Percentiles rank a stretch among this genome's conserved stretches.
Conservation (phyloP, 2,888 invertebrate genomes). For the Lymantria monacha region DNA sequence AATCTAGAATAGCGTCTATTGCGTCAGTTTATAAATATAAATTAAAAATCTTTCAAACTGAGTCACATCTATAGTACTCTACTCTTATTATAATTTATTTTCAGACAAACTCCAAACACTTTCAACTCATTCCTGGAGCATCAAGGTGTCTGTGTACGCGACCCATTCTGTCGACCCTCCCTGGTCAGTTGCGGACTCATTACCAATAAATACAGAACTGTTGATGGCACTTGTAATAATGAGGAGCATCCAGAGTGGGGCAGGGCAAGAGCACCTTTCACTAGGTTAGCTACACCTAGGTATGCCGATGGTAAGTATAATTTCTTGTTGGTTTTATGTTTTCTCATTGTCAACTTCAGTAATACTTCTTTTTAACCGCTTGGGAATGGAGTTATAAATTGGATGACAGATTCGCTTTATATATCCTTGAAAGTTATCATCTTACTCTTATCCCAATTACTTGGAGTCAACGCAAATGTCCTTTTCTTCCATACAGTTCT, state of each 20-base stretch:
- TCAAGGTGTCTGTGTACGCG: constrained; percentile 54
- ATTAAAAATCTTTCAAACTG: too few species aligned
- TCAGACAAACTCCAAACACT: constrained; percentile 68
- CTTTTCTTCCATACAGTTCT: too few species aligned
- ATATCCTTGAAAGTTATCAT: too few species aligned
- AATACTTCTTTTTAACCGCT: too few species aligned
- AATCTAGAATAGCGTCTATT: too few species aligned
- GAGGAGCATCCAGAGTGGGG: constrained; percentile 86
- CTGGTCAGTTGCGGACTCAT: constrained; percentile 41
- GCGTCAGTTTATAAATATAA: too few species aligned
- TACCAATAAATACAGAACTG: constrained; percentile 82
- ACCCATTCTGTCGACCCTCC: constrained; percentile 55
- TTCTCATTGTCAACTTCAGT: neutral
- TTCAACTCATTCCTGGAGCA: constrained; percentile 72
- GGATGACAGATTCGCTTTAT: too few species aligned
- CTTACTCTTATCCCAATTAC: too few species aligned
- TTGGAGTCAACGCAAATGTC: too few species aligned
- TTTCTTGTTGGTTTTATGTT: neutral
- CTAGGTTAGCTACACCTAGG: constrained; percentile 81
- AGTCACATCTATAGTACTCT: neutral
- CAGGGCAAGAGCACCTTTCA: constrained; percentile 77
- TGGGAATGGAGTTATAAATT: too few species aligned
- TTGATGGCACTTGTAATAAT: constrained; percentile 92
- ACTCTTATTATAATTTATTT: neutral
- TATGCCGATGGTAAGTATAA: constrained; percentile 82